These are phyloP conservation scores for Platygyra sinensis DNA, from an alignment of 64 coral and sea anemone genomes.

Conservation along the genomic window DNA sequence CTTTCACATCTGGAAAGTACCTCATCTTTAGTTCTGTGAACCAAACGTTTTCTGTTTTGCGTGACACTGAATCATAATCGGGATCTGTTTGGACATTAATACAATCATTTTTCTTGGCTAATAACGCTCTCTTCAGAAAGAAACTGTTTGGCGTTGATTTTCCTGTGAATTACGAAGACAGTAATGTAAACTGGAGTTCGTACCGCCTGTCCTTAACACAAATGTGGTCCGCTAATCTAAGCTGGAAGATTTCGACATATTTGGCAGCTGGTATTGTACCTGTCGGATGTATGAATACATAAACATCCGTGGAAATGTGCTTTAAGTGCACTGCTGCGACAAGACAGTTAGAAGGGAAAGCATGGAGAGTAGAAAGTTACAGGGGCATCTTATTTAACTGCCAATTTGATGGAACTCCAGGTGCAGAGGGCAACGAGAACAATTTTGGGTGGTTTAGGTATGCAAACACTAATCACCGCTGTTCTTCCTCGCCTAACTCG, in stretches of 20 bases:
- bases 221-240: not conserved
- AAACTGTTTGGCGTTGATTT: not conserved
- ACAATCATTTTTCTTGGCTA: not conserved
- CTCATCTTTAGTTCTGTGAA: not conserved
- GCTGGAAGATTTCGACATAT: not conserved
- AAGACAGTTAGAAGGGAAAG: not conserved
- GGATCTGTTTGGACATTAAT: not conserved
- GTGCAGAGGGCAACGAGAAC: not conserved
- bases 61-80: not conserved
- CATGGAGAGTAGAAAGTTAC: not conserved
- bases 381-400: not conserved
- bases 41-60: not conserved
- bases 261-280: not conserved
- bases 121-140: not conserved
- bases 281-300: not conserved
- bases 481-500: no score
- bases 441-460: not conserved
- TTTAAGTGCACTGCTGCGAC: not conserved
- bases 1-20: not conserved
- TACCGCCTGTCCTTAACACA: constrained; percentile 1
- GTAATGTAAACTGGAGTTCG: not conserved
- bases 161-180: not conserved
- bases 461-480: no score
- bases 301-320: constrained; percentile 9
- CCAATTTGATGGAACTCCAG: not conserved